Percentiles rank a stretch among this genome's conserved stretches.
Conservation (phyloP, 2,113 vertebrate genomes). For the Edolisoma coerulescens region DNA sequence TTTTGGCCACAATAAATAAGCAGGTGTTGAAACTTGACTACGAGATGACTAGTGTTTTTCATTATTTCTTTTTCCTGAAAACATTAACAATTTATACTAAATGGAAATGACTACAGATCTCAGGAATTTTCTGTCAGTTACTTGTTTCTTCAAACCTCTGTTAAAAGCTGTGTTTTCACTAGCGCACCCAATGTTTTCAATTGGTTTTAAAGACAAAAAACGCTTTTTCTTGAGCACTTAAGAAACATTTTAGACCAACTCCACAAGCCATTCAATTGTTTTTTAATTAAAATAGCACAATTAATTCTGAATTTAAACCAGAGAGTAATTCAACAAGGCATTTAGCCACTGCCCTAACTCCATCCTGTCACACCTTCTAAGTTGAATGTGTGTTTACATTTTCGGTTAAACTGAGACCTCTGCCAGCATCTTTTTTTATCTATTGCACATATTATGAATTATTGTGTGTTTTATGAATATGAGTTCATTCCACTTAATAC, state of each 20-base stretch:
- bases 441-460: not conserved
- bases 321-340: not conserved
- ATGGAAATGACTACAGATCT: not conserved
- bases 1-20: constrained; percentile 2
- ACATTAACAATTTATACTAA: not conserved
- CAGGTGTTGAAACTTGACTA: constrained; percentile 22
- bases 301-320: not conserved
- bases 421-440: not conserved
- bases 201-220: not conserved
- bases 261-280: not conserved
- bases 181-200: not conserved
- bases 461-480: not conserved
- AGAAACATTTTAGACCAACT: not conserved
- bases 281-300: not conserved
- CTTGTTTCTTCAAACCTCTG: not conserved
- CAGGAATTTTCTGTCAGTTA: not conserved
- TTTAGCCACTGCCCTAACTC: not conserved
- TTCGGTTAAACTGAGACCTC: not conserved
- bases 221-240: not conserved
- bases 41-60: not conserved
- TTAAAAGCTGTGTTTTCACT: not conserved
- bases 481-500: not conserved
- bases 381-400: not conserved
- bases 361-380: not conserved
- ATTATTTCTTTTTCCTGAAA: constrained; percentile 2